Evolutionary conservation across 2,888 invertebrate genomes (phyloP).

Genomic region (Aphidius colemani): DNA sequence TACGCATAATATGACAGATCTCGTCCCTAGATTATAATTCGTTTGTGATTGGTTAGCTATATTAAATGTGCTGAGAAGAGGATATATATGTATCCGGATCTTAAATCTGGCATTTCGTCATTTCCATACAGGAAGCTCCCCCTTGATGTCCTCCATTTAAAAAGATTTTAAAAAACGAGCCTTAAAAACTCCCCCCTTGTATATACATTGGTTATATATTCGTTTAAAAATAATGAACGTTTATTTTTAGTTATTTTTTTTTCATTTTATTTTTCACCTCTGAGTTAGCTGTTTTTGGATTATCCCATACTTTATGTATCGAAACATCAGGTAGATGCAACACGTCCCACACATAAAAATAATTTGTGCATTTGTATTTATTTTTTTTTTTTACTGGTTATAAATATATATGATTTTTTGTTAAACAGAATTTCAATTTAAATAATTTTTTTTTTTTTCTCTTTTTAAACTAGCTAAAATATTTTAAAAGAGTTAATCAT

Average conservation of each 20-base stretch:
- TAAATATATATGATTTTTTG: no score
- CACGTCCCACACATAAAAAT: no score
- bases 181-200: not conserved
- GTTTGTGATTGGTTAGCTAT: constrained; percentile 26
- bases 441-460: no score
- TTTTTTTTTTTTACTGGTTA: no score
- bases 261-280: constrained; percentile 2
- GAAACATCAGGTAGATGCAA: no score
- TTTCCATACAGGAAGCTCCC: constrained; percentile 58
- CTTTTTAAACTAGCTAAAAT: no score
- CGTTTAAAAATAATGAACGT: constrained; percentile 7
- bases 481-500: no score
- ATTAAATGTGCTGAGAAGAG: constrained; percentile 2
- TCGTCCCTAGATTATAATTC: constrained; percentile 50
- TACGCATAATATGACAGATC: constrained; percentile 48
- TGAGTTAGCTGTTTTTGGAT: not conserved
- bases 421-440: no score
- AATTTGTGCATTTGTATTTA: no score
- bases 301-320: no score
- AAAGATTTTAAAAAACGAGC: no score
- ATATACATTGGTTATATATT: constrained; percentile 11
- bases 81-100: constrained; percentile 31
- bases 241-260: not conserved
- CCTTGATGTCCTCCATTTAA: not conserved
- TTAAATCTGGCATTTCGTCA: constrained; percentile 42